These are phyloP conservation scores for Drosophila helvetica DNA, from an alignment of 2,888 invertebrate species.

Conservation along the genomic window DNA sequence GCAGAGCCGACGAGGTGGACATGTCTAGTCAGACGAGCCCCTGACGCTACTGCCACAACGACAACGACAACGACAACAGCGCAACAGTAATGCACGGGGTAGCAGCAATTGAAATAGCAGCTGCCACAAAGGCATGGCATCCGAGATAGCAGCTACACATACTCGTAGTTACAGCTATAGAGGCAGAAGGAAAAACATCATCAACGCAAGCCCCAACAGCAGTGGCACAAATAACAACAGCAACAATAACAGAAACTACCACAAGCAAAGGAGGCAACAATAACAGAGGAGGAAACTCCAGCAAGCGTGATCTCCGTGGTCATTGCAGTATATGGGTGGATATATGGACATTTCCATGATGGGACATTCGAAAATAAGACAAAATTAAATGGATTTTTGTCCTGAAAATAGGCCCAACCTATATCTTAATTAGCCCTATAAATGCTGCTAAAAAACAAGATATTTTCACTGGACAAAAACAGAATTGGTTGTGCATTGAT, in stretches of 20 bases:
- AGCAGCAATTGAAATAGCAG: conserved; percentile 6
- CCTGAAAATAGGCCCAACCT: too few relatives aligned
- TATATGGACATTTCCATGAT: too few relatives aligned
- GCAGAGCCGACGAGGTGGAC: not conserved
- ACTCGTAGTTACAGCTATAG: conserved; percentile 7
- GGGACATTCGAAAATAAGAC: too few relatives aligned
- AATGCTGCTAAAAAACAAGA: too few relatives aligned
- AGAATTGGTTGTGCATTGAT: too few relatives aligned
- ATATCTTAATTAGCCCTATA: too few relatives aligned
- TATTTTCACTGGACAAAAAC: too few relatives aligned
- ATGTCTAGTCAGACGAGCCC: conserved; percentile 17
- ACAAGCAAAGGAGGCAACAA: not conserved
- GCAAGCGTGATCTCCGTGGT: not conserved
- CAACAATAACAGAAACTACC: not conserved
- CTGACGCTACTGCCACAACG: conserved; percentile 2
- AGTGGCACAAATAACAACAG: not conserved
- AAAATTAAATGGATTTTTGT: too few relatives aligned
- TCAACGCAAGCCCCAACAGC: not conserved
- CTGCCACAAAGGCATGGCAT: conserved; percentile 6
- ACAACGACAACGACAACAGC: conserved; percentile 25
- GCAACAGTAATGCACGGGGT: conserved; percentile 9
- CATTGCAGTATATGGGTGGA: too few relatives aligned
- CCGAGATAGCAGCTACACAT: not conserved
- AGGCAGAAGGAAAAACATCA: conserved; percentile 8
- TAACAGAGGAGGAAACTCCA: not conserved